Evolutionary conservation across 2,113 vertebrate genomes (phyloP).

Genomic region (Actinemys pallida): DNA sequence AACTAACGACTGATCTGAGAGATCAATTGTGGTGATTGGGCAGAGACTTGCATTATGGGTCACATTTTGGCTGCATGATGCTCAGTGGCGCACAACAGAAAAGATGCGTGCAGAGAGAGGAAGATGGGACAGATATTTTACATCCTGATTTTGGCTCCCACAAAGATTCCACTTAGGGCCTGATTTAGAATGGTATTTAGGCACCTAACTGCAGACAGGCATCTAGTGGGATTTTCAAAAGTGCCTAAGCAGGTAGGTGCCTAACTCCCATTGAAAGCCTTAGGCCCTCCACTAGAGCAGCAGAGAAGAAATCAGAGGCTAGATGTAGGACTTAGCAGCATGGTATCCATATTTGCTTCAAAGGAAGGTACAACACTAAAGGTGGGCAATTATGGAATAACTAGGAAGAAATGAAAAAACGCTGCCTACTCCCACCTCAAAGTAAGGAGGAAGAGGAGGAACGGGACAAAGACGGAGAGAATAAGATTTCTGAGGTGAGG

Average conservation of each 20-base stretch:
- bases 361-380: background rate
- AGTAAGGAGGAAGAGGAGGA: background rate
- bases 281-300: background rate
- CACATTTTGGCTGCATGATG: background rate
- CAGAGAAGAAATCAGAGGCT: fast-evolving
- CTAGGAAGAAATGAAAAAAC: background rate
- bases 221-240: background rate
- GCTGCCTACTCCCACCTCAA: background rate
- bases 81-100: background rate
- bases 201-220: background rate
- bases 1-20: background rate
- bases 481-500: background rate
- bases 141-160: background rate
- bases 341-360: background rate
- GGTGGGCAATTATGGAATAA: background rate
- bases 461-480: background rate
- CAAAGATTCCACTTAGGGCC: fast-evolving
- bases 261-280: background rate
- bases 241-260: fast-evolving
- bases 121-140: background rate
- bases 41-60: background rate
- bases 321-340: fast-evolving
- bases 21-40: background rate
- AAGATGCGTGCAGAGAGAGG: background rate
- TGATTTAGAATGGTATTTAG: fast-evolving